Percentiles rank a stretch among this genome's conserved stretches.
These are phyloP conservation scores for Camponotus vicinus DNA, from an alignment of 1,140 invertebrate genomes.

Conservation along the genomic window DNA sequence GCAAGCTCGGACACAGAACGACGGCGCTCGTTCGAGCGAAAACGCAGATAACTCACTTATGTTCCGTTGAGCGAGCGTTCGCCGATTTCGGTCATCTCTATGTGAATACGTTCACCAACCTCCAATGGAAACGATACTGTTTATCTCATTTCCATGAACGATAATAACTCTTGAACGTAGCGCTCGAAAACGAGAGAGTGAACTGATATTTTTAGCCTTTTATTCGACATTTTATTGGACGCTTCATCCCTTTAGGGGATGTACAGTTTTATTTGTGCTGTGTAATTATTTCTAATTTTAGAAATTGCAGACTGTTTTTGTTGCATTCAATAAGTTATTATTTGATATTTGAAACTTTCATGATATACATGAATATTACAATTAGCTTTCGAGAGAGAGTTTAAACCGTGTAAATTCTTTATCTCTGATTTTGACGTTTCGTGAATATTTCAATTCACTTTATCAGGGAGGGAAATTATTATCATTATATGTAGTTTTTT, in stretches of 20 bases:
- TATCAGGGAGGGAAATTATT: background rate
- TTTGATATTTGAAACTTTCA: too few species aligned
- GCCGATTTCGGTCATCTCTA: constrained; percentile 28
- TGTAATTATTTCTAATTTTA: too few species aligned
- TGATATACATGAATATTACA: too few species aligned
- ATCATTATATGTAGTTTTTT: background rate
- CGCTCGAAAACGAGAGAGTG: background rate
- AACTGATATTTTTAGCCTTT: background rate
- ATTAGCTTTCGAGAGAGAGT: too few species aligned
- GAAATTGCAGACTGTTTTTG: background rate
- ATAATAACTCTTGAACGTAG: constrained; percentile 35
- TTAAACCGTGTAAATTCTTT: too few species aligned
- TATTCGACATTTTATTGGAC: too few species aligned
- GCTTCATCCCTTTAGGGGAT: too few species aligned
- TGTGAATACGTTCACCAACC: background rate
- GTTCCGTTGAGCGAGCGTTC: constrained; percentile 21
- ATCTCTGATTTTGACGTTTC: too few species aligned
- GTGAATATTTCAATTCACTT: too few species aligned
- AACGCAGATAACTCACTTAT: constrained; percentile 68
- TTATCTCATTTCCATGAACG: background rate
- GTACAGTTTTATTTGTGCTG: too few species aligned
- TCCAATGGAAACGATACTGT: constrained; percentile 35
- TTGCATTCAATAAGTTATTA: background rate
- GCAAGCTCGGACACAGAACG: constrained; percentile 54
- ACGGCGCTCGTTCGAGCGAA: constrained; percentile 61